phyloP scores from a whole-genome alignment of 1,140 invertebrate species.

The Heterodera carotae region DNA sequence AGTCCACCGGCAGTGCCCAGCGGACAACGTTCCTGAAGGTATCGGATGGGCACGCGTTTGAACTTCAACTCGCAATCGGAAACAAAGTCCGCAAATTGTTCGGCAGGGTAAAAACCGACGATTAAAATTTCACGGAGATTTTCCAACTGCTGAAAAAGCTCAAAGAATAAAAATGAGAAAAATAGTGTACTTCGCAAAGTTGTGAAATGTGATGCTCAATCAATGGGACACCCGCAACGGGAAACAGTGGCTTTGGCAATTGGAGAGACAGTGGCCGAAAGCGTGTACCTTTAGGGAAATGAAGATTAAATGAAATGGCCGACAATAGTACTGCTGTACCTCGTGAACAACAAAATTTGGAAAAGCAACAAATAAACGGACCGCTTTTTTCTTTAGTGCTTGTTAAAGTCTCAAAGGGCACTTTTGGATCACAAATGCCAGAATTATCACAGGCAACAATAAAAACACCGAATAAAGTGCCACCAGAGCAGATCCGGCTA shows the following conservation, averaged over 20 bases:
- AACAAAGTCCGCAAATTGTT: conserved; percentile 72
- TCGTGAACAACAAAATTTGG: neutral
- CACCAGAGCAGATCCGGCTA: conserved; percentile 61
- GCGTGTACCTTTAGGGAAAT: conserved; percentile 76
- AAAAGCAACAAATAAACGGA: neutral
- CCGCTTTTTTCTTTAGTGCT: conserved; percentile 14
- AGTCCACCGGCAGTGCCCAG: conserved; percentile 94
- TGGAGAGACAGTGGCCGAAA: conserved; percentile 94
- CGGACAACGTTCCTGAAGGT: conserved; percentile 90
- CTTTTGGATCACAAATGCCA: conserved; percentile 56
- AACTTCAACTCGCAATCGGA: conserved; percentile 46
- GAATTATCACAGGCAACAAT: conserved; percentile 58
- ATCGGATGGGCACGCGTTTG: conserved; percentile 69
- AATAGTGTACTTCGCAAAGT: conserved; percentile 72
- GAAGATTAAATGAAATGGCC: neutral
- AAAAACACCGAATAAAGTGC: conserved; percentile 60
- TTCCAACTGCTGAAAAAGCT: conserved; percentile 64
- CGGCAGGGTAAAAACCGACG: conserved; percentile 84
- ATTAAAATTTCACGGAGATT: conserved; percentile 86
- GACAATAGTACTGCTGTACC: neutral
- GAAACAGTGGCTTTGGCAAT: conserved; percentile 93
- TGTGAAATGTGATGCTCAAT: conserved; percentile 97
- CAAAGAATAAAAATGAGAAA: conserved; percentile 19
- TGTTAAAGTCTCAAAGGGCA: conserved; percentile 54
- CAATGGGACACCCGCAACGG: conserved; percentile 87